Evolutionary conservation across 1,140 invertebrate species (phyloP).

Genomic region (Drosophila pseudoobscura): DNA sequence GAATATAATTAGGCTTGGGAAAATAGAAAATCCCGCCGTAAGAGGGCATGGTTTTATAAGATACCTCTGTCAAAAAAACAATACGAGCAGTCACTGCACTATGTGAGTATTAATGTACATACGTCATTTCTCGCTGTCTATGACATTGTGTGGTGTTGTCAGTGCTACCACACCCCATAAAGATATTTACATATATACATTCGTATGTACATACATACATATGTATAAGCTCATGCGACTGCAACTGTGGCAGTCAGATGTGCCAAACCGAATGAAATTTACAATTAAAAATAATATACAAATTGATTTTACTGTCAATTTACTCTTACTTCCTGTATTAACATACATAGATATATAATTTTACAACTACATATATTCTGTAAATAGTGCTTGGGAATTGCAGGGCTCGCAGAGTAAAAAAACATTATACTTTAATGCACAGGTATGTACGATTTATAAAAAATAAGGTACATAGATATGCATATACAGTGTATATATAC

Average conservation of each 20-base stretch:
- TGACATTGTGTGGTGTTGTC: slow-evolving; percentile 32
- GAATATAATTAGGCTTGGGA: too few species aligned
- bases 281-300: slow-evolving; percentile 60
- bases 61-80: neutral
- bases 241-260: slow-evolving; percentile 52
- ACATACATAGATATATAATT: too few species aligned
- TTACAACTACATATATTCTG: too few species aligned
- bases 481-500: slow-evolving; percentile 1
- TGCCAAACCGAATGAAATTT: slow-evolving; percentile 41
- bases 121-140: slow-evolving; percentile 11
- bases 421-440: too few species aligned
- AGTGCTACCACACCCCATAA: slow-evolving; percentile 16
- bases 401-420: too few species aligned
- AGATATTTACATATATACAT: neutral
- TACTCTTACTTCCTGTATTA: slow-evolving; percentile 56
- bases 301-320: slow-evolving; percentile 37
- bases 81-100: neutral
- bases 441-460: too few species aligned
- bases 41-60: too few species aligned
- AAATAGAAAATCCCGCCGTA: too few species aligned
- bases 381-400: too few species aligned
- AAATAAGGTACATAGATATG: too few species aligned
- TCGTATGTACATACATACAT: slow-evolving; percentile 3
- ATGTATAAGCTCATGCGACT: slow-evolving; percentile 27
- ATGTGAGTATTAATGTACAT: slow-evolving; percentile 4